phyloP scores from a whole-genome alignment of 1,140 invertebrate genomes.

The Drosophila pandora region DNA sequence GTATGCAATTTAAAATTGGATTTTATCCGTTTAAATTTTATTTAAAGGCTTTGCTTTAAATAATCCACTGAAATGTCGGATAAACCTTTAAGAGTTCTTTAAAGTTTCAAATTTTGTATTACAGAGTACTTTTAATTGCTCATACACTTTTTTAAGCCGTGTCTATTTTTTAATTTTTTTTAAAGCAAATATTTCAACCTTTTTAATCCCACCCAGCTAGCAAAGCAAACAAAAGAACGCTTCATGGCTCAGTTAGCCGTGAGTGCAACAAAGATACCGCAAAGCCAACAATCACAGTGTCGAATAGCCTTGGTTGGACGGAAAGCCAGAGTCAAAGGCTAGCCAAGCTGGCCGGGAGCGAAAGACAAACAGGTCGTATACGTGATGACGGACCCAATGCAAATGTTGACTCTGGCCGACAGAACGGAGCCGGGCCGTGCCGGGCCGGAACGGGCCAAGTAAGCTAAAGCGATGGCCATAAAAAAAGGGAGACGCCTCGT shows the following conservation, averaged over 20 bases:
- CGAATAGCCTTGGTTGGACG: conserved; percentile 31
- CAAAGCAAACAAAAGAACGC: conserved; percentile 23
- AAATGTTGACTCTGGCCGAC: conserved; percentile 47
- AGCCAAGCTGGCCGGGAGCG: conserved; percentile 30
- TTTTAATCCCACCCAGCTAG: too few species aligned
- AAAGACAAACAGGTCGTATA: conserved; percentile 67
- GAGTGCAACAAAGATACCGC: conserved; percentile 25
- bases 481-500: conserved; percentile 1
- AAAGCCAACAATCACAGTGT: conserved; percentile 50
- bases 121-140: too few species aligned
- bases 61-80: too few species aligned
- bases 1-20: not conserved
- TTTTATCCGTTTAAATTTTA: conserved; percentile 4
- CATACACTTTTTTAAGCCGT: too few species aligned
- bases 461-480: not conserved
- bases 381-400: conserved; percentile 43
- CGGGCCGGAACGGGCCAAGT: not conserved
- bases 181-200: too few species aligned
- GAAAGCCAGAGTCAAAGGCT: conserved; percentile 48
- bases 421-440: not conserved
- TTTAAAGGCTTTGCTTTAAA: not conserved
- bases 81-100: too few species aligned
- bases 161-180: too few species aligned
- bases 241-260: conserved; percentile 35
- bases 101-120: not conserved